Evolutionary conservation across 2,797 vertebrate species (phyloP), one percentile per base, ranked within the genome.

Genomic region (Sebastes hubbsi): DNA sequence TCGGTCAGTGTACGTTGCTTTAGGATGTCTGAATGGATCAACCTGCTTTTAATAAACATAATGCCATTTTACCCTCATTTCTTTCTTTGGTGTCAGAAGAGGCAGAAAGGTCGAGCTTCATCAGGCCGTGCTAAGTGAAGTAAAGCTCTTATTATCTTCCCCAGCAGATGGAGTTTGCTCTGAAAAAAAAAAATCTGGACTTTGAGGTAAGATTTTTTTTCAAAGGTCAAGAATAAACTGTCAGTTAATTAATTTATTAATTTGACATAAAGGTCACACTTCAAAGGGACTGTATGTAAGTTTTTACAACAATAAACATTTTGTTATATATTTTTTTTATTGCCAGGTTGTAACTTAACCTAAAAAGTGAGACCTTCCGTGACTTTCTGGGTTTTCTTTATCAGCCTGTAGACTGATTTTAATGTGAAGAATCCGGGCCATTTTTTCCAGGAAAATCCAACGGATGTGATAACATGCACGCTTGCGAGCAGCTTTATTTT

Each of bases 1-100:
- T 86, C 65, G 84, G 84, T 90, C 86, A 66, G 77, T 92, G 77
- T 91, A 65, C 49, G 75, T 93, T 88, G 90, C 91, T 92, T 88
- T 83, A 38, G 88, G 87, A 90, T 85, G 89, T 94, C 85, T 91
- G 86, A 92, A 88, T 88, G 90, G 84, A 92, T 88, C 81, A 77
- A 93, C 78, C 90, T 92, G 94, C 94, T 95, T 95, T 95, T 92
- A 96, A 95, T 95, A 94, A 95, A 95, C 83, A 92, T 93, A 86
- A 91, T 89, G 88, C 72, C 87, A 87, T 94, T 95, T 94, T 93
- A 38, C 12, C 74, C 77, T 88, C 64, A 81, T 82, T 76, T 82
- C 68, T 81, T 72, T 74, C 24, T 70, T 86, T 79, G 64, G n/a
- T 72, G 62, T 87, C 38, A 58, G 60, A 63, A 27, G 29, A 61